Conservation (phyloP, 2,888 invertebrate genomes). For the Melinopterus prodromus region DNA sequence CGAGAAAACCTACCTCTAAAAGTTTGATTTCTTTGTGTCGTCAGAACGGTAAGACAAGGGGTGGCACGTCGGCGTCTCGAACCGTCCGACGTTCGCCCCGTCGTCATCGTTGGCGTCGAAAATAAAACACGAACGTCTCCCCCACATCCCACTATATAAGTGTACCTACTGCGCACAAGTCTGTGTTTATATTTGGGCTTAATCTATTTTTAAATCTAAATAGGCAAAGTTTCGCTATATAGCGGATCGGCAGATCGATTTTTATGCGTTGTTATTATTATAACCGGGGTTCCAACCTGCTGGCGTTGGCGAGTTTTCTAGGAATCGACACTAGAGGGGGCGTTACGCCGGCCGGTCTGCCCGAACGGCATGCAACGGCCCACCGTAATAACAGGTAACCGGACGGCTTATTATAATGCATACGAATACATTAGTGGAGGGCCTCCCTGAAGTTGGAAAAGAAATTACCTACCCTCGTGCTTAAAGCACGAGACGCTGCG, state of each 20-base stretch:
- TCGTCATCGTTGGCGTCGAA: slow-evolving; percentile 11
- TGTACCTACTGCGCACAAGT: slow-evolving; percentile 8
- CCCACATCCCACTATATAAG: neutral
- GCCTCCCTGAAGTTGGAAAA: slow-evolving; percentile 12
- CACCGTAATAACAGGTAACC: slow-evolving; percentile 49
- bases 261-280: slow-evolving; percentile 27
- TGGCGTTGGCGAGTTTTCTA: slow-evolving; percentile 7
- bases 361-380: slow-evolving; percentile 48
- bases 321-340: slow-evolving; percentile 14
- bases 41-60: no score
- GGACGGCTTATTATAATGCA: slow-evolving; percentile 36
- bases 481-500: neutral
- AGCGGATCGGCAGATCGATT: slow-evolving; percentile 19
- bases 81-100: neutral
- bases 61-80: no score
- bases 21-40: no score
- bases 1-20: no score
- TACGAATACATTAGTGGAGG: slow-evolving; percentile 34
- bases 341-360: slow-evolving; percentile 10
- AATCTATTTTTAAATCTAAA: slow-evolving; percentile 27
- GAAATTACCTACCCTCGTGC: neutral
- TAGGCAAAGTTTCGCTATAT: slow-evolving; percentile 19
- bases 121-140: slow-evolving; percentile 21
- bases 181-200: slow-evolving; percentile 24
- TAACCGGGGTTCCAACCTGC: neutral